Conservation (phyloP, 1,140 invertebrate genomes). For the Manduca sexta region DNA sequence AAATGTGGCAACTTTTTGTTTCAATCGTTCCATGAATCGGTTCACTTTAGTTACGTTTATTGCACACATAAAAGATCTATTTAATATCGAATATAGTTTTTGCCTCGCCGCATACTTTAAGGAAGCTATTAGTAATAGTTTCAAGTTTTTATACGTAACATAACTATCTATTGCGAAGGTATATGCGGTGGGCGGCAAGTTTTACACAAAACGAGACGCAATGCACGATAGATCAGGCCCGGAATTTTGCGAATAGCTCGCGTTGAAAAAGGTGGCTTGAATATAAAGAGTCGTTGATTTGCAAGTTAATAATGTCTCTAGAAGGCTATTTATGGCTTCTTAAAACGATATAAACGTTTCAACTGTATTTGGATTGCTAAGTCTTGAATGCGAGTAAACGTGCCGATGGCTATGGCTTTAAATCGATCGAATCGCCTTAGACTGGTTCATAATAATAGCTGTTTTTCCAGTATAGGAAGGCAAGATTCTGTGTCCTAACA, state of each 20-base stretch:
- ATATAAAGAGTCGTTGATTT: too few species aligned
- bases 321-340: too few species aligned
- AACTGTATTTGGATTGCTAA: too few species aligned
- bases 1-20: not conserved
- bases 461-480: too few species aligned
- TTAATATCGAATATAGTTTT: slow-evolving; percentile 2
- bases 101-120: slow-evolving; percentile 14
- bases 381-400: too few species aligned
- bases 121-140: slow-evolving; percentile 24
- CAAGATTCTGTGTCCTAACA: too few species aligned
- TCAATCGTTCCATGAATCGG: slow-evolving; percentile 1
- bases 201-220: slow-evolving; percentile 16
- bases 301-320: too few species aligned
- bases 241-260: slow-evolving; percentile 15
- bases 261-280: slow-evolving; percentile 5
- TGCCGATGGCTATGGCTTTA: too few species aligned
- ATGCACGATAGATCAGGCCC: slow-evolving; percentile 11
- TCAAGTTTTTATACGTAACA: slow-evolving; percentile 15
- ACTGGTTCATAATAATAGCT: too few species aligned
- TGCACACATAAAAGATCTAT: not conserved
- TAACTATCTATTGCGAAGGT: slow-evolving; percentile 17
- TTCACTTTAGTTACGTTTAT: slow-evolving; percentile 3
- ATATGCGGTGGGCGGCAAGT: slow-evolving; percentile 25
- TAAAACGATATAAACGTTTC: too few species aligned
- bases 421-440: too few species aligned